Evolutionary conservation across 2,113 vertebrate species (phyloP), one percentile per base, ranked within the genome.

Genomic region (Xiphorhynchus elegans): DNA sequence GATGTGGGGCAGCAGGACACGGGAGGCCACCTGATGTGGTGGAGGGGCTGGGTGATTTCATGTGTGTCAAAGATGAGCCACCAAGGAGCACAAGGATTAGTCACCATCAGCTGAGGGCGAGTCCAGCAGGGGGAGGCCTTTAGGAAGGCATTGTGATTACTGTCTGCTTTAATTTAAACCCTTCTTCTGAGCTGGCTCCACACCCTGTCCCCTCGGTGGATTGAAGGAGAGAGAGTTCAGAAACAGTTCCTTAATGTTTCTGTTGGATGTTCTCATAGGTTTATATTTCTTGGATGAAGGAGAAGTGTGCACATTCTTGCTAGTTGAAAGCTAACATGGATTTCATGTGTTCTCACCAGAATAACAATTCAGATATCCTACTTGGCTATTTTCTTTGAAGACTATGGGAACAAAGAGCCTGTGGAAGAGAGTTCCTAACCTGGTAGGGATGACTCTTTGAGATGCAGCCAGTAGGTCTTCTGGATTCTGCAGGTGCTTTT

Each of bases 321-420:
- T n/a, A 7, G 11, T 9, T 79, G 76, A 52, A 25, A 31, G 19
- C 49, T 29, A 7, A 21, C 10, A 0, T 10, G 42, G 12, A 12
- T 35, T 35, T 63, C 33, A 0, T 10, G 35, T 46, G 29, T 7
- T 66, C 39, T 58, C 64, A 49, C 11, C 13, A 52, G 58, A 42
- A 89, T 52, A 47, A 72, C 29, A 84, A 56, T 5, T 4, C 3
- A 11, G 5, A 2, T 10, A 6, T 31, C 58, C 39, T 40, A 3
- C 37, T 89, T 81, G 11, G 53, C 29, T 47, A 5, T 72, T 78
- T 78, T 18, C 70, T 92, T 79, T 91, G 78, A 87, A 75, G 84
- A 17, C 13, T 46, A 8, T 29, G 53, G 60, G 42, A 67, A 5
- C 50, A 19, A 8, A 6, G 9, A 74, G 4, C 24, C 56, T 11